Evolutionary conservation across 2,888 invertebrate genomes (phyloP).

Genomic region (Onchidella celtica): DNA sequence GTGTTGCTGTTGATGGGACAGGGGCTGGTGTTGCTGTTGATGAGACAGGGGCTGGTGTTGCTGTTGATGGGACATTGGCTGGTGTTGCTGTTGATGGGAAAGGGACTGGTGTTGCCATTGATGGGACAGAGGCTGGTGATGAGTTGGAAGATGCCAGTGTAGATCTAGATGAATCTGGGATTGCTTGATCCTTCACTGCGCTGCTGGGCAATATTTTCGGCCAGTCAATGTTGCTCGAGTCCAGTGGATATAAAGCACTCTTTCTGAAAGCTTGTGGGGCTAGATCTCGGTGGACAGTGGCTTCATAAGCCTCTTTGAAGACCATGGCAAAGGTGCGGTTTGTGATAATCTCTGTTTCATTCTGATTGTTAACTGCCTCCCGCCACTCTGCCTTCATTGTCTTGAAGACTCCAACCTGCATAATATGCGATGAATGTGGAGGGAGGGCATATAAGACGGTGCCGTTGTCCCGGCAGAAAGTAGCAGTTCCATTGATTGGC

Average conservation of each 20-base stretch:
- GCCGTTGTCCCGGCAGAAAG: not conserved
- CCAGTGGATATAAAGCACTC: not conserved
- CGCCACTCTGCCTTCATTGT: constrained; percentile 4
- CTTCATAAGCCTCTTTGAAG: constrained; percentile 8
- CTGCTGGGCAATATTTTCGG: not conserved
- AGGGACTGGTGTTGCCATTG: not conserved
- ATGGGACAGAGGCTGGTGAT: not conserved
- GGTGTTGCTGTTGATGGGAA: not conserved
- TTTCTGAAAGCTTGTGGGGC: constrained; percentile 2
- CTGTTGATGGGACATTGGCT: not conserved
- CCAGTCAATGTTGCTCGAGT: constrained; percentile 1
- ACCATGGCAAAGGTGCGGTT: constrained; percentile 7
- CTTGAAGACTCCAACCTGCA: constrained; percentile 22
- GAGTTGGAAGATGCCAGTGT: not conserved
- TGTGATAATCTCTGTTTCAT: constrained; percentile 17
- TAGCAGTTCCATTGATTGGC: constrained; percentile 1
- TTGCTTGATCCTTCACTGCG: not conserved
- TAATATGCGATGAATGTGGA: not conserved
- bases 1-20: not conserved
- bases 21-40: not conserved
- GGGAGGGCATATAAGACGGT: not conserved
- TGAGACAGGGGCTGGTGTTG: not conserved
- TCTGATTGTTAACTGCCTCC: constrained; percentile 5
- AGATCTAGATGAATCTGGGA: not conserved
- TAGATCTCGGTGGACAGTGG: not conserved